Conservation (phyloP, 1,140 invertebrate genomes). For the Pogonomyrmex barbatus region DNA sequence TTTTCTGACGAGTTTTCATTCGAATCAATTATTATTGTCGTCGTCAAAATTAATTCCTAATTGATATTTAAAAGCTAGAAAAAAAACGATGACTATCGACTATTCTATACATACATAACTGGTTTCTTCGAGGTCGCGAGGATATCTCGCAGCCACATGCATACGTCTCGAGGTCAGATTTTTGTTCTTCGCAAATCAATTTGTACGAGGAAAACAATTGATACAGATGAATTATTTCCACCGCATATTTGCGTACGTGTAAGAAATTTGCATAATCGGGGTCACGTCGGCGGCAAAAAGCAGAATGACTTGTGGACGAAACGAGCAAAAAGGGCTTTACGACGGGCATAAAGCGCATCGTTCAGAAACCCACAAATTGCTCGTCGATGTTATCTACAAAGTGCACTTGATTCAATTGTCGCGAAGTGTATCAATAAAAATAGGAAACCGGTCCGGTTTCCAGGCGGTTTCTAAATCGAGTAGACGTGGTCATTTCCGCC, state of each 20-base stretch:
- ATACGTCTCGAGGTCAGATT: slow-evolving; percentile 14
- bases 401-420: slow-evolving; percentile 4
- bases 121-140: slow-evolving; percentile 1
- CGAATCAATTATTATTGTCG: background rate
- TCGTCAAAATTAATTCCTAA: slow-evolving; percentile 3
- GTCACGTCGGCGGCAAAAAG: background rate
- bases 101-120: slow-evolving; percentile 8
- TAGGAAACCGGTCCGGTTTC: slow-evolving; percentile 37
- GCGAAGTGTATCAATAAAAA: slow-evolving; percentile 49
- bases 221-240: slow-evolving; percentile 10
- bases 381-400: background rate
- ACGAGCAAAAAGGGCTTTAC: background rate
- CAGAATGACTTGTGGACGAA: background rate
- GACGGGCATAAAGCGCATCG: background rate
- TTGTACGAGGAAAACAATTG: slow-evolving; percentile 31
- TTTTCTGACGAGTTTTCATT: background rate
- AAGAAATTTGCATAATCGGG: background rate
- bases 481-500: slow-evolving; percentile 22
- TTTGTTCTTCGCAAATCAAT: background rate
- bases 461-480: slow-evolving; percentile 41
- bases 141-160: slow-evolving; percentile 1
- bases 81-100: background rate
- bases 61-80: background rate
- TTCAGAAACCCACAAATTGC: background rate
- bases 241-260: background rate